Conservation (phyloP, 2,797 vertebrate species). For the Myripristis jacobus region DNA sequence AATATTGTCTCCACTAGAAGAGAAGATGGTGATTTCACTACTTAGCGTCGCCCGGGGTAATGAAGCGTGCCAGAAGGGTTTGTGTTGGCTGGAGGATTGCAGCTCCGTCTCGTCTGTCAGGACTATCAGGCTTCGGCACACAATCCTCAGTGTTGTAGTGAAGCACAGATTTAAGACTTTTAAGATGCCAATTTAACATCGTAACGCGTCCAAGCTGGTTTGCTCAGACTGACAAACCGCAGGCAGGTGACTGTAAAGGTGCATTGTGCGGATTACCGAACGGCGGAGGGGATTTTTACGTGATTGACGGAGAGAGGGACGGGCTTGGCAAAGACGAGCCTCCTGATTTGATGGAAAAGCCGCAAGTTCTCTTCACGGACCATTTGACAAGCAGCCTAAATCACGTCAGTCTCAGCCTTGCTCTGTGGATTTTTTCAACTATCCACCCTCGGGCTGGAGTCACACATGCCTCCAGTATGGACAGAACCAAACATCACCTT, state of each 20-base stretch:
- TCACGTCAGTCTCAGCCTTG: background rate
- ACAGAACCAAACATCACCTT: too few species aligned
- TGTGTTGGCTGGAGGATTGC: background rate
- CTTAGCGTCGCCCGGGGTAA: background rate
- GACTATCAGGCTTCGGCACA: too few species aligned
- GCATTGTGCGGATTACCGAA: background rate
- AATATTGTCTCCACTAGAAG: background rate
- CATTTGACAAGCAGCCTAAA: slow-evolving; percentile 1
- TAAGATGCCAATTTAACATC: too few species aligned
- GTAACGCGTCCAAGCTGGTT: too few species aligned
- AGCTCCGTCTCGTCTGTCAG: too few species aligned
- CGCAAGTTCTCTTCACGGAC: background rate
- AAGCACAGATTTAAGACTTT: too few species aligned
- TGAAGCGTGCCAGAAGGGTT: background rate
- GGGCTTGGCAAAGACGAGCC: background rate
- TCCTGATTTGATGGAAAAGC: background rate
- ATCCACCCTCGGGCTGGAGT: background rate
- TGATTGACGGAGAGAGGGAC: background rate
- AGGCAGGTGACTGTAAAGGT: too few species aligned
- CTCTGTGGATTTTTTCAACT: slow-evolving; percentile 16
- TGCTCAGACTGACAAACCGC: too few species aligned
- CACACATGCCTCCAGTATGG: too few species aligned
- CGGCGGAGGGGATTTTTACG: background rate
- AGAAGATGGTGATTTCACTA: background rate
- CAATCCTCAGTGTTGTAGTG: too few species aligned